Conservation (phyloP, 1,140 invertebrate genomes). For the Drosophila sturtevanti region DNA sequence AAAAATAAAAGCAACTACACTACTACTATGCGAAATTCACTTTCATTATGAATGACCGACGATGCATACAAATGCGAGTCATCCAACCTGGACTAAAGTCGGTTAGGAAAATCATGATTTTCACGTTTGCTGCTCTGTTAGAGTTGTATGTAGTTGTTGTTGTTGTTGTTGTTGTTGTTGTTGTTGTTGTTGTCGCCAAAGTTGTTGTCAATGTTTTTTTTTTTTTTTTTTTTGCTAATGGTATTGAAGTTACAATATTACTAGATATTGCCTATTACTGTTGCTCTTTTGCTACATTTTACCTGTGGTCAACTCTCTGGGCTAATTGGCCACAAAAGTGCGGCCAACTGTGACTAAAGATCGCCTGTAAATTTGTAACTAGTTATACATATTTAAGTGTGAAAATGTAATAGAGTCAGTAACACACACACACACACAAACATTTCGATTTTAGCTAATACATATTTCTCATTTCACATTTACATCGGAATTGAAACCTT, state of each 20-base stretch:
- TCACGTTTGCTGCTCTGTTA: conserved; percentile 36
- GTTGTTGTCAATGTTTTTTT: conserved; percentile 21
- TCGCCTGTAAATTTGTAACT: conserved; percentile 23
- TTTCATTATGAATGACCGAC: conserved; percentile 76
- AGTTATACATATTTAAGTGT: conserved; percentile 12
- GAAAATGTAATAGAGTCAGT: not conserved
- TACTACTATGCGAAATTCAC: conserved; percentile 75
- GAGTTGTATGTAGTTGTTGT: too few relatives aligned
- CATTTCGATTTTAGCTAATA: too few relatives aligned
- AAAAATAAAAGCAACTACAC: conserved; percentile 23
- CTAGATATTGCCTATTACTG: too few relatives aligned
- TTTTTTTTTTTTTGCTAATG: conserved; percentile 10
- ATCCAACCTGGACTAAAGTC: conserved; percentile 69
- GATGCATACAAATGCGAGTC: conserved; percentile 76
- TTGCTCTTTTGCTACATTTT: not conserved
- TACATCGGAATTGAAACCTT: too few relatives aligned
- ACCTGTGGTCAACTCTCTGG: conserved; percentile 13
- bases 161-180: not conserved
- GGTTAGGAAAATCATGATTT: conserved; percentile 62
- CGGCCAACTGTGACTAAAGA: conserved; percentile 35
- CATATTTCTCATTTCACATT: not conserved
- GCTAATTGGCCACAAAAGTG: conserved; percentile 47
- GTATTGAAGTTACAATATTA: not conserved
- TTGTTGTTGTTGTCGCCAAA: too few relatives aligned
- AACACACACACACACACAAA: not conserved